Percentiles rank a stretch among this genome's conserved stretches.
Evolutionary conservation across 2,113 vertebrate species (phyloP).

Genomic region (Elachura formosa): DNA sequence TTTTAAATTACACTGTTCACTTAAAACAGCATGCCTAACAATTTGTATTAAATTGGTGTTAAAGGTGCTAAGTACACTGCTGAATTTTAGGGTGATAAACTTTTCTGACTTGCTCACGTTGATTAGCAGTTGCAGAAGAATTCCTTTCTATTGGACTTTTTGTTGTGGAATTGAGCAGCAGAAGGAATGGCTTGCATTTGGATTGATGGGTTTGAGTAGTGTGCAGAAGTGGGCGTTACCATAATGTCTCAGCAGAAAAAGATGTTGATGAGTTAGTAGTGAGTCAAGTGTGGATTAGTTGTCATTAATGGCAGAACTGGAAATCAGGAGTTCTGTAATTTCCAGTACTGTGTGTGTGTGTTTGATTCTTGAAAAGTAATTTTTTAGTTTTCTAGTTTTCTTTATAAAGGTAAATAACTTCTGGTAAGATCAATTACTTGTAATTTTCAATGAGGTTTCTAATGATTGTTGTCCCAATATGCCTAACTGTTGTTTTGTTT

Average conservation of each 20-base stretch:
- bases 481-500: background rate
- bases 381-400: background rate
- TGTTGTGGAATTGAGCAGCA: background rate
- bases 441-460: background rate
- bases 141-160: background rate
- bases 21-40: background rate
- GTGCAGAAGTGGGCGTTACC: background rate
- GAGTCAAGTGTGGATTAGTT: background rate
- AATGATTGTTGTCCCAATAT: background rate
- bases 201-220: background rate
- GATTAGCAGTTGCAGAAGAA: background rate
- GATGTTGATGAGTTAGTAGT: background rate
- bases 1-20: background rate
- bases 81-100: background rate
- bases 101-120: background rate
- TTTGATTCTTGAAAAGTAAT: background rate
- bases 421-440: background rate
- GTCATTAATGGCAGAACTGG: background rate
- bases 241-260: background rate
- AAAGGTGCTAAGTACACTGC: background rate
- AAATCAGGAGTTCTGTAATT: background rate
- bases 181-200: background rate
- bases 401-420: background rate
- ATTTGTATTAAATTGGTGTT: background rate
- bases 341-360: background rate